phyloP scores from a whole-genome alignment of 2,113 vertebrate species.

The Tauraco erythrolophus region DNA sequence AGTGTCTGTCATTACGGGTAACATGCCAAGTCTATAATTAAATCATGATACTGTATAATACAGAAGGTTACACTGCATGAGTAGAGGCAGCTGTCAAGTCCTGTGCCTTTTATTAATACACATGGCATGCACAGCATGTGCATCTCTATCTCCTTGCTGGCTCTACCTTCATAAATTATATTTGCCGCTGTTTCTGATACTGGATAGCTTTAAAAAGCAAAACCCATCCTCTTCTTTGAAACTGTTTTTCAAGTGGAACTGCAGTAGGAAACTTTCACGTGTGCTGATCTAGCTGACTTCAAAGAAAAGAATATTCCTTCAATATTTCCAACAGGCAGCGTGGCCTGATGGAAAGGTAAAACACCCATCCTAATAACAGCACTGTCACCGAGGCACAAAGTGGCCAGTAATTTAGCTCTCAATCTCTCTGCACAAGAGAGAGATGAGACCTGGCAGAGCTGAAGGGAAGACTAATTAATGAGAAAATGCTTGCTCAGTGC shows the following conservation, averaged over 20 bases:
- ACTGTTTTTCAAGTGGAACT: conserved; percentile 9
- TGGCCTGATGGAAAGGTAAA: background rate
- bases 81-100: conserved; percentile 64
- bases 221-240: background rate
- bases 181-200: conserved; percentile 11
- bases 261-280: background rate
- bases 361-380: background rate
- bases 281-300: background rate
- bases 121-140: conserved; percentile 58
- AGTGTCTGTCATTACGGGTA: conserved; percentile 63
- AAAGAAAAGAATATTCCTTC: background rate
- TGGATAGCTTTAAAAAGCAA: conserved; percentile 16
- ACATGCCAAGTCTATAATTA: conserved; percentile 71
- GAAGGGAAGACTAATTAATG: background rate
- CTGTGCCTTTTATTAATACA: conserved; percentile 67
- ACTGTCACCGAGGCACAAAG: background rate
- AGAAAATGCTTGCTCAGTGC: background rate
- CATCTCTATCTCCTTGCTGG: conserved; percentile 47
- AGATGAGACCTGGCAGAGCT: background rate
- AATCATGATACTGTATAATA: conserved; percentile 72
- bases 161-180: conserved; percentile 51
- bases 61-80: conserved; percentile 57
- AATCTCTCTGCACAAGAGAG: background rate
- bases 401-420: background rate
- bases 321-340: background rate